These are phyloP conservation scores for Drosophila pectinifera DNA, from an alignment of 1,140 invertebrate species.

Conservation along the genomic window DNA sequence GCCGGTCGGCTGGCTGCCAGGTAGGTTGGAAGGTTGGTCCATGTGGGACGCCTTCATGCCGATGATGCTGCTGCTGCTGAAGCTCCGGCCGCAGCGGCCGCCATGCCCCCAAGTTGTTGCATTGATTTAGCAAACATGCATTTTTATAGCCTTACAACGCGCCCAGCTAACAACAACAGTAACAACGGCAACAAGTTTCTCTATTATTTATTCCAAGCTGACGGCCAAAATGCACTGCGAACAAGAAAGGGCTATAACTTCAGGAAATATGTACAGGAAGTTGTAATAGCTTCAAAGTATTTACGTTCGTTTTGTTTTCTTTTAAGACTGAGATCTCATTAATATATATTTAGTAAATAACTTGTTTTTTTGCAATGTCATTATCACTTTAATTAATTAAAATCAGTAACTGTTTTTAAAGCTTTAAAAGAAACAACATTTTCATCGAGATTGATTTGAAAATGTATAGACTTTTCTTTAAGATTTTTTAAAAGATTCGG, in stretches of 20 bases:
- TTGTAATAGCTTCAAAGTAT: too few species aligned
- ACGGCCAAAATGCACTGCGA: constrained; percentile 43
- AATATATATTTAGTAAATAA: too few species aligned
- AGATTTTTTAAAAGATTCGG: too few species aligned
- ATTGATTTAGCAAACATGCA: constrained; percentile 84
- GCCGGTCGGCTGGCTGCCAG: constrained; percentile 9
- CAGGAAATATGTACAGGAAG: not conserved
- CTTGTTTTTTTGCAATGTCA: too few species aligned
- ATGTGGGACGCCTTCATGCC: constrained; percentile 71
- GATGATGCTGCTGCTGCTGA: constrained; percentile 34
- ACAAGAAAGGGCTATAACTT: too few species aligned
- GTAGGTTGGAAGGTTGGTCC: constrained; percentile 62
- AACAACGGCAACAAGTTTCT: constrained; percentile 74
- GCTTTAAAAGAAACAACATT: too few species aligned
- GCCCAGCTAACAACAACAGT: constrained; percentile 64
- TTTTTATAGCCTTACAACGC: constrained; percentile 83
- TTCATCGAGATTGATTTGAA: too few species aligned
- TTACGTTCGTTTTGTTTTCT: too few species aligned
- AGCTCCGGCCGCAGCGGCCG: constrained; percentile 49
- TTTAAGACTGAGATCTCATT: too few species aligned
- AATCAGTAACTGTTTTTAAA: too few species aligned
- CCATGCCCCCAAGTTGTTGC: constrained; percentile 83
- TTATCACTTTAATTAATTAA: too few species aligned
- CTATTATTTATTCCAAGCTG: constrained; percentile 79
- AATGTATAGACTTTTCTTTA: too few species aligned